Conservation (phyloP, 2,113 vertebrate genomes). For the Eidolon helvum region DNA sequence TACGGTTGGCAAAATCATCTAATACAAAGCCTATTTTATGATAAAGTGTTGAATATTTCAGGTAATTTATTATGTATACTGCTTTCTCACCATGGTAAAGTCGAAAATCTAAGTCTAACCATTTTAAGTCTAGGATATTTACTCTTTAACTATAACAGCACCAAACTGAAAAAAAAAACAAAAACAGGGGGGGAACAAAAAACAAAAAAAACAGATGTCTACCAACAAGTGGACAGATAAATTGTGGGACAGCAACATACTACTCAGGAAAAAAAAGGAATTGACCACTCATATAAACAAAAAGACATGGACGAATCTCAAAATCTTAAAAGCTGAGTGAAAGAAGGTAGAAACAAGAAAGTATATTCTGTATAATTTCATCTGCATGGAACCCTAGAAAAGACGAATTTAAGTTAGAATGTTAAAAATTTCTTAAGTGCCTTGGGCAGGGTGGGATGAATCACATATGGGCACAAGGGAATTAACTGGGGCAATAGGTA, state of each 20-base stretch:
- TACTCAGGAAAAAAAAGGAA: neutral
- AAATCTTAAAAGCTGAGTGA: neutral
- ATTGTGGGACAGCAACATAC: neutral
- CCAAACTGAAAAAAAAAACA: neutral
- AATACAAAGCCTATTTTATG: no score
- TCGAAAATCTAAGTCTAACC: neutral
- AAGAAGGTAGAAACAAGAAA: neutral
- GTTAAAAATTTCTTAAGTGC: neutral
- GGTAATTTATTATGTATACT: neutral
- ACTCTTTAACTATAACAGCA: neutral
- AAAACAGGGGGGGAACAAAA: no score
- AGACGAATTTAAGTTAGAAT: neutral
- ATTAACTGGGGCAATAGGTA: neutral
- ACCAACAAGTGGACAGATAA: neutral
- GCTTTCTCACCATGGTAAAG: neutral
- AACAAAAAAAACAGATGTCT: neutral
- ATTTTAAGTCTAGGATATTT: neutral
- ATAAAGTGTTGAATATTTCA: neutral
- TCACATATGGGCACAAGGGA: neutral
- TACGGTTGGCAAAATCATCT: neutral
- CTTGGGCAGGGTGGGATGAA: neutral
- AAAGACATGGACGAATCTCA: neutral
- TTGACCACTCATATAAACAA: neutral
- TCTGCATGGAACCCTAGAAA: neutral
- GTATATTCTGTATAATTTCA: neutral